A percentile compares a stretch with the other conserved stretches of the same genome.
phyloP scores from a whole-genome alignment of 2,797 vertebrate genomes.

The Sebastes minor region DNA sequence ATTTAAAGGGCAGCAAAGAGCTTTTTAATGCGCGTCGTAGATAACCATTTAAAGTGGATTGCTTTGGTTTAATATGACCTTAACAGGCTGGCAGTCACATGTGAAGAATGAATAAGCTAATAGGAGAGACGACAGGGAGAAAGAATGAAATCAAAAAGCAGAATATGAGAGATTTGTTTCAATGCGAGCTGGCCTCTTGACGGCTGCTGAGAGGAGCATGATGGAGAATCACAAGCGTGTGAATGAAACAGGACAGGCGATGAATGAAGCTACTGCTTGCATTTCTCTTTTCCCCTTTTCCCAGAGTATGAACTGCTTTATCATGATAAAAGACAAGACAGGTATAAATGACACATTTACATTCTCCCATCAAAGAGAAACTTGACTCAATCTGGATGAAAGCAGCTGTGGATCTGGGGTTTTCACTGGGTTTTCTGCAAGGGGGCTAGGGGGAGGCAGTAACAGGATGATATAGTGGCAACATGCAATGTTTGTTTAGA shows the following conservation, averaged over 20 bases:
- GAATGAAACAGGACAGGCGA: constrained; percentile 85
- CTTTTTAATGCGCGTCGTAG: constrained; percentile 87
- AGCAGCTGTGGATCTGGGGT: constrained; percentile 53
- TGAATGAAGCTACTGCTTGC: constrained; percentile 80
- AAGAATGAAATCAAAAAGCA: constrained; percentile 83
- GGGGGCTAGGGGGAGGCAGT: constrained; percentile 22
- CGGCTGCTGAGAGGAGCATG: constrained; percentile 78
- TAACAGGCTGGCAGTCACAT: constrained; percentile 87
- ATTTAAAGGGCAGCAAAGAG: constrained; percentile 91
- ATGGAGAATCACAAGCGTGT: constrained; percentile 79
- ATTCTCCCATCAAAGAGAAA: constrained; percentile 77
- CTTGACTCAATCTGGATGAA: constrained; percentile 74
- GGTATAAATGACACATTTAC: constrained; percentile 85
- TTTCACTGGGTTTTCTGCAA: constrained; percentile 33
- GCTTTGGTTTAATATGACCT: constrained; percentile 88
- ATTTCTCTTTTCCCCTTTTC: constrained; percentile 70
- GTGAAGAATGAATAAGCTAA: constrained; percentile 88
- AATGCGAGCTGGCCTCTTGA: constrained; percentile 77
- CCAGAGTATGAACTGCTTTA: constrained; percentile 79
- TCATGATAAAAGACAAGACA: constrained; percentile 85
- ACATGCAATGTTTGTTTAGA: constrained; percentile 50
- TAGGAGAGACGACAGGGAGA: constrained; percentile 80
- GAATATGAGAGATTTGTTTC: constrained; percentile 87
- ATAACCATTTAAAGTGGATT: constrained; percentile 90
- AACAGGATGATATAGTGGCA: constrained; percentile 47